A percentile compares a stretch with the other conserved stretches of the same genome.
These are phyloP conservation scores for Petrocephalus zakoni DNA, from an alignment of 2,113 vertebrate species.

Conservation along the genomic window DNA sequence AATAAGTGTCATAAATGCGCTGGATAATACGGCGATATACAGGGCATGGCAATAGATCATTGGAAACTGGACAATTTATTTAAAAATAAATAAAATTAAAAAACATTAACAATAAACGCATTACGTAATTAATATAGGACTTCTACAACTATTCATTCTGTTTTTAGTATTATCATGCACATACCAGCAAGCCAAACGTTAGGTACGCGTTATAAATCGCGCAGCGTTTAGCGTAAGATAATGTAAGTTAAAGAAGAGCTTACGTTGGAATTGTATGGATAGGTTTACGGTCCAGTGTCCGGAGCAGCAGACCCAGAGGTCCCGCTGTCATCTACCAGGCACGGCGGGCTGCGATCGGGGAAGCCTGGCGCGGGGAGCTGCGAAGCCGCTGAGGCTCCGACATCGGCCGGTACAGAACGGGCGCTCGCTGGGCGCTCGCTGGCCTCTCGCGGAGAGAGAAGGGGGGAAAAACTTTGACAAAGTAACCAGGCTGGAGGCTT, in stretches of 20 bases:
- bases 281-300: constrained; percentile 14
- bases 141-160: neutral
- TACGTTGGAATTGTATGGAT: neutral
- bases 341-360: constrained; percentile 1
- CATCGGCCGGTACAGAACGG: neutral
- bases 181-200: neutral
- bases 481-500: neutral
- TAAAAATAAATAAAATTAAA: too few species aligned
- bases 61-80: neutral
- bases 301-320: neutral
- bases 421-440: too few species aligned
- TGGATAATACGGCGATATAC: neutral
- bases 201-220: neutral
- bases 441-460: neutral
- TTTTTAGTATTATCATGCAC: neutral
- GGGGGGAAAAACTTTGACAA: neutral
- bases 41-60: neutral
- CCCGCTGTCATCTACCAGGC: neutral
- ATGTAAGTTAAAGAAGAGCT: neutral
- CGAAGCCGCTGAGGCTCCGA: constrained; percentile 8
- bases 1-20: neutral
- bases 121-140: neutral
- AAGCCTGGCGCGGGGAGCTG: neutral
- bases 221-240: neutral
- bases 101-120: neutral